Base-by-base conservation (phyloP, 1,140 invertebrate genomes). In the Sycophaga agraensis region DNA sequence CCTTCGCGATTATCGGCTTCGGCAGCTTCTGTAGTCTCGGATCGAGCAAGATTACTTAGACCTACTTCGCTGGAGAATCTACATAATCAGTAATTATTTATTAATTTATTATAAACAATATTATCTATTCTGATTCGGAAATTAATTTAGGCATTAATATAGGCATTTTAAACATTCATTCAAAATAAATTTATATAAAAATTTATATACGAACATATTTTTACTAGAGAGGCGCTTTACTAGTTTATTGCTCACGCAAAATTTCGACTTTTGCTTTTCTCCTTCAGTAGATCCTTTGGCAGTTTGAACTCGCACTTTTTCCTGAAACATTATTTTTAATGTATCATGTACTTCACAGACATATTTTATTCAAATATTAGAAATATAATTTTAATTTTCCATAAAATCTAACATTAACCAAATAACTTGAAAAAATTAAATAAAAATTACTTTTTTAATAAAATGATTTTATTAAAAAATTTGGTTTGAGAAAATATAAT, bases 221-320 rank as follows among this genome's bases (percentile, higher is more conserved):
- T 89, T 91, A 66, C 85, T 90, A 5, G 91, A 93, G 24, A 93
- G 76, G 58, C 89, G 84, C 75, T 92, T 92, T 6, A 91, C 88
- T 58, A 93, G 77, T 77, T 87, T 88, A 66, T 88, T 87, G 67
- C 86, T 86, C 64, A 89, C 86, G 60, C 86, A 87, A 67, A 92
- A 89, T 73, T 91, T 92, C 2, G 86, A 82, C 68, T 73, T 85
- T 50, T 84, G 83, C 71, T 86, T 86, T 58, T 84, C 84, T 37
- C 79, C 75, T 43, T 86, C 86, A n/a, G 85, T 74, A 1, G 83
- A 78, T 0, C 79, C 70, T 64, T 88, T 88, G 35, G 84, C 82
- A 19, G 83, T 79, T n/a, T 84, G 82, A 11, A 88, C 71, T 60
- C 86, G 83, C 37, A 83, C 71, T 70, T 86, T 87, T 65, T 90